Evolutionary conservation across 2,113 vertebrate species (phyloP).

Genomic region (Erythrolamprus reginae): DNA sequence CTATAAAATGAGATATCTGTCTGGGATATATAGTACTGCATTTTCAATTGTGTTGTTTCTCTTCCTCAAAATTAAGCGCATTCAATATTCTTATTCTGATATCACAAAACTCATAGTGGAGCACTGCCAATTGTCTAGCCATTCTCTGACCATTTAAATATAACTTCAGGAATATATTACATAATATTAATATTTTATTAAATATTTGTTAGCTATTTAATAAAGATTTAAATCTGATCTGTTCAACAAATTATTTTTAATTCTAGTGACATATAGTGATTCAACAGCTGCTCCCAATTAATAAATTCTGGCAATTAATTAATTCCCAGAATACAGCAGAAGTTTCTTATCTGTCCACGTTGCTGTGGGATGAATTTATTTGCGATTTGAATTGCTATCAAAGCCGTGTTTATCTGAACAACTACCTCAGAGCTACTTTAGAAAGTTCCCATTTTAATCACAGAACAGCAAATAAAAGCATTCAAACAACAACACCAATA

Average conservation of each 20-base stretch:
- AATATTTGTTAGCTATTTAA: background rate
- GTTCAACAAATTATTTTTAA: background rate
- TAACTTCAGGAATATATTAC: background rate
- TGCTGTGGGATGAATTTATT: background rate
- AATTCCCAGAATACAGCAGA: background rate
- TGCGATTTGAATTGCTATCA: background rate
- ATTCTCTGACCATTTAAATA: background rate
- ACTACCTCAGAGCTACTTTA: background rate
- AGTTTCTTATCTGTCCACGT: background rate
- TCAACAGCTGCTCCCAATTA: background rate
- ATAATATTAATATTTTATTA: background rate
- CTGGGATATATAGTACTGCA: background rate
- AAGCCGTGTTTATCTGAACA: background rate
- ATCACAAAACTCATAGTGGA: background rate
- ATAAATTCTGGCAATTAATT: no score
- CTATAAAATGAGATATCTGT: background rate
- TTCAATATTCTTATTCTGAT: background rate
- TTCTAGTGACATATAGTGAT: background rate
- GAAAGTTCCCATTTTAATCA: background rate
- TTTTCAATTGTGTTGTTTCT: background rate
- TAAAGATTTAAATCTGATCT: background rate
- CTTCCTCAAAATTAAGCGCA: background rate
- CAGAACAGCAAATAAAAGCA: background rate
- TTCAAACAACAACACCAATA: background rate
- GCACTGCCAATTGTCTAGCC: background rate